phyloP scores from a whole-genome alignment of 2,113 vertebrate genomes.

The Paracanthobrama guichenoti region DNA sequence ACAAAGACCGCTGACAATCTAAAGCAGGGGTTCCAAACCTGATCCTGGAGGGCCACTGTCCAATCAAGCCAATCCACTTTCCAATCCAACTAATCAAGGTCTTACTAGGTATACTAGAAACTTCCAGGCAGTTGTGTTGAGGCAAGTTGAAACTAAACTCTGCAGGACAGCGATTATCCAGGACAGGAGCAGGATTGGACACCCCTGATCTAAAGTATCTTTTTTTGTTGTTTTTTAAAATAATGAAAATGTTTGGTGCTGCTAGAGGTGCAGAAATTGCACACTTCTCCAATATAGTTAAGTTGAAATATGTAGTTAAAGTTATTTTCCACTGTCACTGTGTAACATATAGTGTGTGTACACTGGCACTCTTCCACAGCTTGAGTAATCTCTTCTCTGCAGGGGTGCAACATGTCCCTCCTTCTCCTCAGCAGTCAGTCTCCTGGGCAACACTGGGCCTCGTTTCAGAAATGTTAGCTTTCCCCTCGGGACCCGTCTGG shows the following conservation, averaged over 20 bases:
- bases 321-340: conserved; percentile 1
- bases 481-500: conserved; percentile 52
- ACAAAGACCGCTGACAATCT: too few species aligned
- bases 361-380: conserved; percentile 49
- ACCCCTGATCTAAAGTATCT: too few species aligned
- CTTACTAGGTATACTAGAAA: too few species aligned
- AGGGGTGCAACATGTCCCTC: conserved; percentile 49
- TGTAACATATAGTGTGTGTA: conserved; percentile 19
- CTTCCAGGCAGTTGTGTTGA: too few species aligned
- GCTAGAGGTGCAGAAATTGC: neutral
- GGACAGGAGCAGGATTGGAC: too few species aligned
- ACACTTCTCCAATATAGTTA: neutral
- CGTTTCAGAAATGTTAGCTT: conserved; percentile 53
- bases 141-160: too few species aligned
- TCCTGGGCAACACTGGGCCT: conserved; percentile 46
- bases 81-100: too few species aligned
- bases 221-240: too few species aligned
- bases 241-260: neutral
- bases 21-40: too few species aligned
- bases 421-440: conserved; percentile 21
- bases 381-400: conserved; percentile 52
- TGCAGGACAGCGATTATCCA: too few species aligned
- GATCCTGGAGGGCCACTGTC: too few species aligned
- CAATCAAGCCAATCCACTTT: too few species aligned
- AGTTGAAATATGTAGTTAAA: neutral